These are phyloP conservation scores for Monodelphis domestica DNA, from an alignment of 2,797 vertebrate genomes.

Conservation along the genomic window DNA sequence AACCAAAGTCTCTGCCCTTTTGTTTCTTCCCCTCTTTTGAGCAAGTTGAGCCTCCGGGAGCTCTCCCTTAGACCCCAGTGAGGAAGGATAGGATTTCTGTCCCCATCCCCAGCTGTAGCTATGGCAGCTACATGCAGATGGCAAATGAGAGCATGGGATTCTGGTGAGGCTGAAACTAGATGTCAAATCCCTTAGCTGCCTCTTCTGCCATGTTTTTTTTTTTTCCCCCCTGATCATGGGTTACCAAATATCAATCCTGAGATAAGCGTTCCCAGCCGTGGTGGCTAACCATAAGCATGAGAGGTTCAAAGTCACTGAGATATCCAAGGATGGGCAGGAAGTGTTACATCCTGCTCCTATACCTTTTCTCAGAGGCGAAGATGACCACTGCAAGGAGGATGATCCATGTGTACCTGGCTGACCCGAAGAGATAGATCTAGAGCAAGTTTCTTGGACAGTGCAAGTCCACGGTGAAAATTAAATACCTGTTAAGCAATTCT, in stretches of 20 bases:
- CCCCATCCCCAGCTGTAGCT: neutral
- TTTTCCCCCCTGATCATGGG: neutral
- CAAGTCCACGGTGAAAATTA: too few relatives aligned
- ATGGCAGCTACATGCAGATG: neutral
- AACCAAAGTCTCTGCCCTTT: neutral
- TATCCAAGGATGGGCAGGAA: neutral
- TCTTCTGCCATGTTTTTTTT: neutral
- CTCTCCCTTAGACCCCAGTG: neutral
- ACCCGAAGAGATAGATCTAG: neutral
- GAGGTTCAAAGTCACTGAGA: neutral
- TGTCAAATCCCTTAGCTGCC: neutral
- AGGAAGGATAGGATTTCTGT: neutral
- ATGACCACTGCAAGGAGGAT: neutral
- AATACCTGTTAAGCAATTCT: too few relatives aligned
- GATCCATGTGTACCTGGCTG: neutral
- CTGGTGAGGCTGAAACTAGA: neutral
- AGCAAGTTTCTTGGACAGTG: too few relatives aligned
- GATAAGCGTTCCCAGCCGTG: neutral
- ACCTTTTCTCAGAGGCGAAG: neutral
- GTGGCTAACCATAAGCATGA: neutral
- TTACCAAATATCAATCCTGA: neutral
- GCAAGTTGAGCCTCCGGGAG: neutral
- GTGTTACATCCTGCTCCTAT: neutral
- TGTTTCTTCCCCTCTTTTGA: neutral
- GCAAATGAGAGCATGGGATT: neutral